Base-by-base conservation (phyloP, 2,797 vertebrate species). In the Microtus californicus region DNA sequence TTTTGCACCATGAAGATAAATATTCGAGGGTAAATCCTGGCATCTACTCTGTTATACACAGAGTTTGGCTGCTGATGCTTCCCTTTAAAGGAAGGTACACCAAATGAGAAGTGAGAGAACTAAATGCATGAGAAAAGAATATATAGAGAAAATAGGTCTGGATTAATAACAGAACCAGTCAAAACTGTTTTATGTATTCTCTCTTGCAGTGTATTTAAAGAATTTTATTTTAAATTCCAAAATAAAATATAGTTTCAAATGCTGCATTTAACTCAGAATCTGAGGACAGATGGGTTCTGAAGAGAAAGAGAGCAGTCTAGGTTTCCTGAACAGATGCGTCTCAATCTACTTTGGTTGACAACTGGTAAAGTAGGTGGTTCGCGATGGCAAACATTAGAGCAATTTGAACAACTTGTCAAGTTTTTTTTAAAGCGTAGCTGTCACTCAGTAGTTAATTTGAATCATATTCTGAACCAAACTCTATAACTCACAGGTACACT, bases 371-470 rank as follows among this genome's bases (percentile, higher is more conserved):
- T 48, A 43, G 88, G 12, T 65, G 69, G 37, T n/a, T 93, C 88
- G 43, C 91, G 93, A 45, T 10, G 91, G 69, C 88, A 96, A 77
- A 79, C 51, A 78, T 48, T 94, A 79, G 74, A 80, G 79, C 48
- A 56, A 67, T 94, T 94, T 90, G 76, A 94, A 63, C 40, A 56
- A 29, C 29, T 87, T 94, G 78, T 93, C 87, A 80, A 85, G 27
- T 90, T 80, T 37, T 81, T 40, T 81, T 48, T 45, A 80, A 93
- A 85, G 11, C 4, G 78, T 74, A 93, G 8, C 56, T 90, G 29
- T 59, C 73, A 80, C 74, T 94, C 83, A 56, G 71, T 51, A 87
- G 86, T 73, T 97, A 91, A 91, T 93, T 81, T 95, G 37, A 94
- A 90, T 95, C 69, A 23, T 73, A 34, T 91, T 90, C 65, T 90